Evolutionary conservation across 64 coral and sea anemone genomes (phyloP).

Genomic region (Actinia equina): DNA sequence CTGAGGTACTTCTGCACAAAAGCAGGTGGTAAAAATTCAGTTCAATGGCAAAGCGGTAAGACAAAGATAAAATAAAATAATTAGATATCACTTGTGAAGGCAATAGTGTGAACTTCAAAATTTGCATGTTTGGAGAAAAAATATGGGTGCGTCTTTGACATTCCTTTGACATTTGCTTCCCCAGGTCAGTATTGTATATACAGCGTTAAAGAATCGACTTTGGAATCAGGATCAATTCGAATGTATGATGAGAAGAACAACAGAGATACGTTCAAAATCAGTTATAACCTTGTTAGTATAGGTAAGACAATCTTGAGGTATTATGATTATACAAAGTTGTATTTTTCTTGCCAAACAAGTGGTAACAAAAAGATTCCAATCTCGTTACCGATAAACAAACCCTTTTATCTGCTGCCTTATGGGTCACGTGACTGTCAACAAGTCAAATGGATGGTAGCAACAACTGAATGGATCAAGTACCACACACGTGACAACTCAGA

Average conservation of each 20-base stretch:
- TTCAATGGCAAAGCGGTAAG: not conserved
- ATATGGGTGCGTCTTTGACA: too few relatives aligned
- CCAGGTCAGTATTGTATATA: not conserved
- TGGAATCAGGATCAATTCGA: not conserved
- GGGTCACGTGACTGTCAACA: too few relatives aligned
- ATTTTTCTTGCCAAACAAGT: slow-evolving; percentile 1
- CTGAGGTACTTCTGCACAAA: slow-evolving; percentile 1
- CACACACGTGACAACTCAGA: not conserved
- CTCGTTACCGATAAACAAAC: slow-evolving; percentile 1
- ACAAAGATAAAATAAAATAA: not conserved
- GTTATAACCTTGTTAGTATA: not conserved
- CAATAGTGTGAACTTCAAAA: too few relatives aligned
- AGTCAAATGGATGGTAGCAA: too few relatives aligned
- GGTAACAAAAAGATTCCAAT: slow-evolving; percentile 7
- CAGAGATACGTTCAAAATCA: not conserved
- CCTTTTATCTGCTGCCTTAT: too few relatives aligned
- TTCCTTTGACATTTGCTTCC: not conserved
- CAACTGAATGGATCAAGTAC: too few relatives aligned
- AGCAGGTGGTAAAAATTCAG: not conserved
- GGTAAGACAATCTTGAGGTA: not conserved
- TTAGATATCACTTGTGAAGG: not conserved
- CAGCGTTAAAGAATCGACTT: not conserved
- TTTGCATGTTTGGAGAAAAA: too few relatives aligned
- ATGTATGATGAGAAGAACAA: not conserved
- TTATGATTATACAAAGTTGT: not conserved